Percentiles rank a stretch among this genome's conserved stretches.
phyloP scores from a whole-genome alignment of 2,113 vertebrate species.

The Nettapus auritus region DNA sequence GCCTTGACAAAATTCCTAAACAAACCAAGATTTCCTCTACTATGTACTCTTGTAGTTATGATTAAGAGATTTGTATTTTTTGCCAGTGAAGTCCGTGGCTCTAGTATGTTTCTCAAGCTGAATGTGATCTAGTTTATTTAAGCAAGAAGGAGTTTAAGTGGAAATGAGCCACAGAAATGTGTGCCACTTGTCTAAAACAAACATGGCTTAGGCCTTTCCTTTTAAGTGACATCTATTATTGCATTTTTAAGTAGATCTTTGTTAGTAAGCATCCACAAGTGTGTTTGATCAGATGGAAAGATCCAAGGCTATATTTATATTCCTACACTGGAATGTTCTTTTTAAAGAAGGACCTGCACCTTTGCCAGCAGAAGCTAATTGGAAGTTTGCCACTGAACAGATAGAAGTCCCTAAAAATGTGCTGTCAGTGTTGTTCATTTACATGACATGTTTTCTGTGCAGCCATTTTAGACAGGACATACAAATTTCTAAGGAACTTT shows the following conservation, averaged over 20 bases:
- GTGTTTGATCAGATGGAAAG: background rate
- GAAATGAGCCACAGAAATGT: conserved; percentile 42
- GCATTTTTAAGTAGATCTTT: conserved; percentile 47
- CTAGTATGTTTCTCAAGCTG: background rate
- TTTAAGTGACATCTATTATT: conserved; percentile 28
- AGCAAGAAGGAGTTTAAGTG: conserved; percentile 50
- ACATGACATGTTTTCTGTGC: background rate
- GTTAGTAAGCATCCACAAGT: conserved; percentile 32
- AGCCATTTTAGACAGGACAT: background rate
- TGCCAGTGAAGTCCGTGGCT: background rate
- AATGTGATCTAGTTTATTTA: conserved; percentile 43
- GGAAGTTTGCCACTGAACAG: background rate
- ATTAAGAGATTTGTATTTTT: conserved; percentile 35
- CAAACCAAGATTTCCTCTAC: conserved; percentile 1
- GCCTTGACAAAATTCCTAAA: conserved; percentile 52
- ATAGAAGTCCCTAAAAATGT: background rate
- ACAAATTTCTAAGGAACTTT: background rate
- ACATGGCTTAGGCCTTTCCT: conserved; percentile 15
- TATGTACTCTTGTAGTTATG: background rate
- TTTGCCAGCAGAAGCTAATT: background rate
- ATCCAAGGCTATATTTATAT: background rate
- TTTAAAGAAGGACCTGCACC: background rate
- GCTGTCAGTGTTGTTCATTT: background rate
- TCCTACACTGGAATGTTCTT: background rate
- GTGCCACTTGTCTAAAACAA: conserved; percentile 65